Evolutionary conservation across 2,113 vertebrate species (phyloP), one percentile per base, ranked within the genome.

Genomic region (Sisor rabdophorus): DNA sequence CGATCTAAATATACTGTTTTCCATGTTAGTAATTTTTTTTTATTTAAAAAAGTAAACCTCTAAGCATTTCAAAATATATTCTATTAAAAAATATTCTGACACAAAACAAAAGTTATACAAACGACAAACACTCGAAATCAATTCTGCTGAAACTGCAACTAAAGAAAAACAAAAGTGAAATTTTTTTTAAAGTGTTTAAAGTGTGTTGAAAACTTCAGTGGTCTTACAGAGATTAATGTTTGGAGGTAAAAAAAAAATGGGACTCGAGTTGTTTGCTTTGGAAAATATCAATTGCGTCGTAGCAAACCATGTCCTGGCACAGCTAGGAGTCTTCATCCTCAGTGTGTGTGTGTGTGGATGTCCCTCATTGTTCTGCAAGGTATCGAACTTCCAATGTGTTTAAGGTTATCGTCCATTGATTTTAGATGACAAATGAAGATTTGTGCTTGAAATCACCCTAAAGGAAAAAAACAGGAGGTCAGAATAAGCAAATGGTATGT

Each of bases 361-460:
- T 48, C 40, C 71, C 17, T 56, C 20, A 48, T 71, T 32, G 36
- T 58, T 36, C 71, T 80, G 65, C 75, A 79, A 92, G 91, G 88
- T 89, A 89, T 90, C 87, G 86, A 80, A 79, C 82, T 50, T 60
- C 74, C 74, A 82, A 82, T 63, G 84, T 81, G 75, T 81, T 0
- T 64, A 40, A 60, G 22, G 30, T 36, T 32, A 7, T 52, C 48
- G 24, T 28, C 78, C 74, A 68, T 95, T 91, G 47, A 30, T 30
- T 69, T 69, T 52, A 98, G 85, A 99, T 98, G 88, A 99, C 94
- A n/a, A 99, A 99, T 0, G 97, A 99, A 1, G 96, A 98, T 88
- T 99, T 99, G 90, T 99, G 96, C 85, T 96, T 93, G 92, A 99
- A 98, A 89, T 98, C 94, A 0, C 96, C 97, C 97, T 99, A 90